Base-by-base conservation (phyloP, 2,113 vertebrate genomes). In the Brachyhypopomus gauderio region DNA sequence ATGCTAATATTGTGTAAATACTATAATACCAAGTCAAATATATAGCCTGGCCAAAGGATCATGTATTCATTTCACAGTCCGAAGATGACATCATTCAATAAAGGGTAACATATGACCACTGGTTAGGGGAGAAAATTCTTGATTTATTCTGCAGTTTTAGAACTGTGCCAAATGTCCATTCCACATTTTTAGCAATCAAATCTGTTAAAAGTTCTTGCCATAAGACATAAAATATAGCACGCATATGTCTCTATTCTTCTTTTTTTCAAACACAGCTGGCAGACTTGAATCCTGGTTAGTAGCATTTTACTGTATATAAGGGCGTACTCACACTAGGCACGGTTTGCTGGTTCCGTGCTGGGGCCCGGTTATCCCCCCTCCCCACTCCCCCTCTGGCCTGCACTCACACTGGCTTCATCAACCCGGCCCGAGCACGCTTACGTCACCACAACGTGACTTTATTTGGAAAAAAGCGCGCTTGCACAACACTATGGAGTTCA, bases 241-340 rank as follows among this genome's bases (percentile, higher is more conserved):
- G 30, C 16, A 34, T 36, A 38, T 20, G 19, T 19, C 9, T 14
- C 1, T 4, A 8, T n/a, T 9, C 19, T 8, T 69, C 34, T 36
- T 38, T 34, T 27, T 66, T 66, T 69, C 20, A 36, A 36, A 34
- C 38, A n/a, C 0, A 41, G 66, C 66, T 70, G 9, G 66, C 16
- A 34, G 27, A 8, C 20, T 70, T 20, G 5, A 41, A 12, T 70
- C 20, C 8, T 27, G 30, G 9, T 69, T 19, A 38, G 34, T 41
- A 70, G 66, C 20, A n/a, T 12, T 70, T 38, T 70, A 70, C 66
- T 41, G 66, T 41, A n/a, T 22, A 41, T 67, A 23, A n/a, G n/a
- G n/a, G n/a, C n/a, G n/a, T n/a, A n/a, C n/a, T n/a, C n/a, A n/a
- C n/a, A n/a, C n/a, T n/a, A n/a, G n/a, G n/a, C n/a, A n/a, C n/a